These are phyloP conservation scores for Scophthalmus maximus DNA, from an alignment of 2,113 vertebrate genomes.

Conservation along the genomic window DNA sequence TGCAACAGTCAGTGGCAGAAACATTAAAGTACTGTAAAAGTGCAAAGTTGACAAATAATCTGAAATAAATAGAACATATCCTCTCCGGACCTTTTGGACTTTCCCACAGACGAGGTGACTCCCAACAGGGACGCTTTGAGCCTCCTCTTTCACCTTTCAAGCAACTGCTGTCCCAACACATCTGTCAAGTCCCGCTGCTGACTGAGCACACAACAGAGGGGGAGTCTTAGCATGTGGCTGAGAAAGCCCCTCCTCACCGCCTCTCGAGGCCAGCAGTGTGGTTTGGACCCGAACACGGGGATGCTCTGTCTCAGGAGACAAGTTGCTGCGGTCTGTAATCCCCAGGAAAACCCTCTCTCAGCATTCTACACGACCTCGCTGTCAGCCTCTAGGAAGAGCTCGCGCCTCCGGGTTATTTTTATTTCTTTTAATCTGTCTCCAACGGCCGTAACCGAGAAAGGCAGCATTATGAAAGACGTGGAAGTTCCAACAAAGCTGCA, in stretches of 20 bases:
- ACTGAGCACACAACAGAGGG: constrained; percentile 42
- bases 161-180: constrained; percentile 1
- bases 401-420: constrained; percentile 38
- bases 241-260: constrained; percentile 55
- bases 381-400: constrained; percentile 9
- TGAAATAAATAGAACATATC: too few species aligned
- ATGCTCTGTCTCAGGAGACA: constrained; percentile 55
- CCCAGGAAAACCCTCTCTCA: constrained; percentile 36
- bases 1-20: too few species aligned
- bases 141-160: constrained; percentile 15
- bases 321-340: constrained; percentile 52
- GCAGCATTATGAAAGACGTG: constrained; percentile 19
- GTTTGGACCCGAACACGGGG: constrained; percentile 51
- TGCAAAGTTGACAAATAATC: too few species aligned
- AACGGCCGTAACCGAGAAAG: constrained; percentile 41
- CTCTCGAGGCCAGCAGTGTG: constrained; percentile 35
- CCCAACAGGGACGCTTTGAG: background rate
- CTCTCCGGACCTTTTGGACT: background rate
- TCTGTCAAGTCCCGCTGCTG: constrained; percentile 43
- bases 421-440: constrained; percentile 50
- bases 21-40: too few species aligned
- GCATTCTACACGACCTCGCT: constrained; percentile 19
- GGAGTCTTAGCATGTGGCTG: constrained; percentile 52
- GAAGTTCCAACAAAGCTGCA: constrained; percentile 23
- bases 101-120: constrained; percentile 30